A percentile compares a stretch with the other conserved stretches of the same genome.
phyloP scores from a whole-genome alignment of 2,888 invertebrate species.

The Melanchra persicariae region DNA sequence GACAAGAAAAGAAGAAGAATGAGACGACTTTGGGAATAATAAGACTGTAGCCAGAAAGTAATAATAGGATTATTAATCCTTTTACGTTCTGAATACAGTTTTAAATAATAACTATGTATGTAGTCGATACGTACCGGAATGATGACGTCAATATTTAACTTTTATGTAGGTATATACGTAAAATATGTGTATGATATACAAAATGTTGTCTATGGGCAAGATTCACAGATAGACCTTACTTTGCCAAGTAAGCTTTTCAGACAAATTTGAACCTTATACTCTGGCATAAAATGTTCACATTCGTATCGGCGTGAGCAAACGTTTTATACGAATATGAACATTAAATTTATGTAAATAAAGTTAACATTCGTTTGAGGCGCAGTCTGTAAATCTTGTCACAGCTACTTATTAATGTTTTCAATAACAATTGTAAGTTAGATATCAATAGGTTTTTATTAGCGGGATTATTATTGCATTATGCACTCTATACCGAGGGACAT shows the following conservation, averaged over 20 bases:
- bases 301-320: no score
- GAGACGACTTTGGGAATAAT: conserved; percentile 5
- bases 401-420: conserved; percentile 18
- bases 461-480: conserved; percentile 22
- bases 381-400: conserved; percentile 2
- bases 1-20: no score
- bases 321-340: background rate
- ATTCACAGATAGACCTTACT: background rate
- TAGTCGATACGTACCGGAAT: background rate
- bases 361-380: background rate
- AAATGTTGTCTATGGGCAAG: conserved; percentile 3
- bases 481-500: conserved; percentile 33
- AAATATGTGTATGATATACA: background rate
- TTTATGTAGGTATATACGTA: conserved; percentile 3
- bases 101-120: conserved; percentile 1
- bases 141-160: conserved; percentile 24
- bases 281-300: background rate
- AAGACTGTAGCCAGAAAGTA: background rate
- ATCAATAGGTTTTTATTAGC: conserved; percentile 17
- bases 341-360: background rate
- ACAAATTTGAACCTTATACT: background rate
- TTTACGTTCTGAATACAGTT: background rate
- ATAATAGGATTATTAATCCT: background rate
- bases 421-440: conserved; percentile 22
- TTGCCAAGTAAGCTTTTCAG: background rate